Base-by-base conservation (phyloP, 2,888 invertebrate genomes). In the Panorpa germanica region DNA sequence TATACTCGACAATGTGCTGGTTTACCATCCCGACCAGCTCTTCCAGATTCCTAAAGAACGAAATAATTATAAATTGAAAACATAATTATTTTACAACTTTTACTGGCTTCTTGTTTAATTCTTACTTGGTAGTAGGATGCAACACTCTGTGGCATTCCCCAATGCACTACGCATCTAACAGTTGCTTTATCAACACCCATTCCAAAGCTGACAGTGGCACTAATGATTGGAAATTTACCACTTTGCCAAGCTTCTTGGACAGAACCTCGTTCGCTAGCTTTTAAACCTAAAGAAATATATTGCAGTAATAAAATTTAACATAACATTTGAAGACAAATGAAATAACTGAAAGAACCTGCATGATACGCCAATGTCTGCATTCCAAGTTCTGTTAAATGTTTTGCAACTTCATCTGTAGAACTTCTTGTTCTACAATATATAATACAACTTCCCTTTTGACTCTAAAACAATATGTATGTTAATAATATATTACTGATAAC, bases 161-260 rank as follows among this genome's bases (percentile, higher is more conserved):
- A 98, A 54, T 98, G 96, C 5, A 82, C 75, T 3, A 98, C 96
- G 50, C 90, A 86, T 38, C 93, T 81, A 9, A 98, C 98, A 32
- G 80, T 70, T 3, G 82, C 71, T 53, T 98, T 98, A 52, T 98
- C 96, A 3, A 98, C 90, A 26, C 98, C 98, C 98, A 98, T 99
- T 21, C 98, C 98, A 57, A 98, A 98, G 45, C 93, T 93, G 34
- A 96, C 78, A 0, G 98, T 98, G 4, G 98, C 96, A 38, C 82
- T 82, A 39, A 98, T 93, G 16, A 95, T 80, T 3, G 83, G 74
- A 42, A 75, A 72, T 39, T 73, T 72, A 2, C 95, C 95, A 19
- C 61, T 61, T 58, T 88, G 86, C 96, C 96, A 98, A 38, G 76
- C 71, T 47, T 82, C 78, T 55, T 98, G 96, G 20, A 78, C 75